Conservation (phyloP, 1,140 invertebrate species). For the Drosophila fuyamai region DNA sequence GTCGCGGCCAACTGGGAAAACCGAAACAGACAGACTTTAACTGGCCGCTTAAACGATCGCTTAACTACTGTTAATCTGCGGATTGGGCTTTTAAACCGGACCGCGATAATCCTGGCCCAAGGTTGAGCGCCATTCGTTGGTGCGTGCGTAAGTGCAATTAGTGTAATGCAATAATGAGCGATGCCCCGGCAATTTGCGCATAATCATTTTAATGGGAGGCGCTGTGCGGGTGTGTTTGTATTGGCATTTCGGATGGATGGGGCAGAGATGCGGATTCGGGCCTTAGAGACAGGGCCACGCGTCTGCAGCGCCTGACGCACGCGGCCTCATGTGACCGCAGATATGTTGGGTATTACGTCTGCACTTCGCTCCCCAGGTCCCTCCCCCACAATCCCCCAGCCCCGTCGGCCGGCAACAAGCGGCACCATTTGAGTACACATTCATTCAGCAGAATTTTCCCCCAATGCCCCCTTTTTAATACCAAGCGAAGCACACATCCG, state of each 20-base stretch:
- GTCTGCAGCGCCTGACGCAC: constrained; percentile 58
- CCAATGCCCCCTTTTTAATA: constrained; percentile 29
- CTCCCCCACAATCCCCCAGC: too few species aligned
- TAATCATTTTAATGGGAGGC: constrained; percentile 42
- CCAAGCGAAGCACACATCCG: constrained; percentile 11
- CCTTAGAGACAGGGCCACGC: constrained; percentile 39
- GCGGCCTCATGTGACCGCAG: constrained; percentile 69
- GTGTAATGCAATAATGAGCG: constrained; percentile 74
- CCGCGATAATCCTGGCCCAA: constrained; percentile 38
- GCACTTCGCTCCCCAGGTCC: constrained; percentile 1
- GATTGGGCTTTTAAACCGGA: constrained; percentile 48
- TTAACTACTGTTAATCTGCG: constrained; percentile 80
- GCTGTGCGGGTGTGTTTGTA: constrained; percentile 8
- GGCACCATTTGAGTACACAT: constrained; percentile 43
- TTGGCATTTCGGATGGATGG: constrained; percentile 2
- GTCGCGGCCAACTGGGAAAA: constrained; percentile 18
- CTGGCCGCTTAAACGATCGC: constrained; percentile 74
- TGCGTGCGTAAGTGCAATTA: constrained; percentile 81
- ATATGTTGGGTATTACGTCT: constrained; percentile 22
- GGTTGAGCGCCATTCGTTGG: constrained; percentile 52
- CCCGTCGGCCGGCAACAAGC: too few species aligned
- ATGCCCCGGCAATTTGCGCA: constrained; percentile 59
- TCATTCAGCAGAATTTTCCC: constrained; percentile 69
- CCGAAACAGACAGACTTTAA: constrained; percentile 46
- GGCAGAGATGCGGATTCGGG: constrained; percentile 9